Conservation (phyloP, 2,113 vertebrate species). For the Xiphophorus maculatus region DNA sequence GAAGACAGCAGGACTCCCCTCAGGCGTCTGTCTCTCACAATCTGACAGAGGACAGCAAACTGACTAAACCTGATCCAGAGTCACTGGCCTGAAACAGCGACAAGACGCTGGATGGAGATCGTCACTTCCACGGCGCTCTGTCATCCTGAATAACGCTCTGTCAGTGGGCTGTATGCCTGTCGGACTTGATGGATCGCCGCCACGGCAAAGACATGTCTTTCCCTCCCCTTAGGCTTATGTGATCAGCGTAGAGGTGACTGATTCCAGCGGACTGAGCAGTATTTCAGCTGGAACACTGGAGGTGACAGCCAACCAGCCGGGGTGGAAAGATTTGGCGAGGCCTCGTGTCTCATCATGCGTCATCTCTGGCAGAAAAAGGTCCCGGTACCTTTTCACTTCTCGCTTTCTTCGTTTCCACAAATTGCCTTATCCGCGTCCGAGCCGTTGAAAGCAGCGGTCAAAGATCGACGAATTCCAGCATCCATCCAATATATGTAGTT, state of each 20-base stretch:
- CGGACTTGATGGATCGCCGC: slow-evolving; percentile 57
- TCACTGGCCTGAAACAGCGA: slow-evolving; percentile 44
- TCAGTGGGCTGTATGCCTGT: slow-evolving; percentile 50
- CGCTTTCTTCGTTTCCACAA: neutral
- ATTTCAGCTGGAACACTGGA: slow-evolving; percentile 17
- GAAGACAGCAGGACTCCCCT: slow-evolving; percentile 28
- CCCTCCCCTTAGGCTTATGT: slow-evolving; percentile 43
- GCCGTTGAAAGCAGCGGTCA: neutral
- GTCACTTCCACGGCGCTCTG: slow-evolving; percentile 50
- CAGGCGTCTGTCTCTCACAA: slow-evolving; percentile 25
- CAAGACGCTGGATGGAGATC: slow-evolving; percentile 40
- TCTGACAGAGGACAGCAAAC: slow-evolving; percentile 43
- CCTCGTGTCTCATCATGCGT: neutral
- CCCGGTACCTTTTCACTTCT: neutral
- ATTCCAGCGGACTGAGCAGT: slow-evolving; percentile 13
- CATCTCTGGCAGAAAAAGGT: neutral
- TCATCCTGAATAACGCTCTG: slow-evolving; percentile 61
- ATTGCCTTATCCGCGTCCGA: neutral
- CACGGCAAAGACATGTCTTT: slow-evolving; percentile 36
- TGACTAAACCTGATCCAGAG: slow-evolving; percentile 37
- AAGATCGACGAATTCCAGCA: neutral
- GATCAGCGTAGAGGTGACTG: slow-evolving; percentile 42
- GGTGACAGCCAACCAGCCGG: slow-evolving; percentile 6
- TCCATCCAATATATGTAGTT: slow-evolving; percentile 6
- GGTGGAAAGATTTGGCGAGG: neutral